These are phyloP conservation scores for Apogon hyalosoma DNA, from an alignment of 2,797 vertebrate species.

Conservation along the genomic window DNA sequence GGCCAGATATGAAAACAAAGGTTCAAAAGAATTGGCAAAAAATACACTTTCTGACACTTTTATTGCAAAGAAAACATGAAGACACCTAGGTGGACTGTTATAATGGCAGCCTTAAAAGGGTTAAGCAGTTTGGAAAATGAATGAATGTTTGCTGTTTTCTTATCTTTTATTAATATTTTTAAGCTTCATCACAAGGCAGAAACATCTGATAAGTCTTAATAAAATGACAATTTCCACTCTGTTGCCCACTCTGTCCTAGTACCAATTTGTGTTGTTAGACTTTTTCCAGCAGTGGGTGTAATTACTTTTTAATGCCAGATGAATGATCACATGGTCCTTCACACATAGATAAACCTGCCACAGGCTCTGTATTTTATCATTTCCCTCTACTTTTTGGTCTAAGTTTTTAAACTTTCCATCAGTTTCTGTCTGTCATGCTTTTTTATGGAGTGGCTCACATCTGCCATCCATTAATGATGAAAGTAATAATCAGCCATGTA, in stretches of 20 bases:
- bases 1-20: no score
- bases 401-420: neutral
- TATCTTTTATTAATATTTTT: no score
- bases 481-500: slow-evolving; percentile 29
- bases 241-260: slow-evolving; percentile 3
- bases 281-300: slow-evolving; percentile 5
- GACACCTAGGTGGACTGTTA: no score
- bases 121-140: no score
- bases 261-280: slow-evolving; percentile 8
- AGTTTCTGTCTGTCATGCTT: slow-evolving; percentile 7
- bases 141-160: no score
- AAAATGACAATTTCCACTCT: neutral
- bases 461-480: slow-evolving; percentile 12
- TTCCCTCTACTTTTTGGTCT: slow-evolving; percentile 6
- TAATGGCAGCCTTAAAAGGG: no score
- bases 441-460: neutral
- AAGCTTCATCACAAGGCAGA: no score
- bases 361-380: neutral
- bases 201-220: no score
- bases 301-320: slow-evolving; percentile 12
- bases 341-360: slow-evolving; percentile 9
- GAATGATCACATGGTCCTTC: neutral
- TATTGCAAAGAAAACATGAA: no score
- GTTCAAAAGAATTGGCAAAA: no score
- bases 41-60: no score